Base-by-base conservation (phyloP, 2,797 vertebrate species). In the Lagodon rhomboides region DNA sequence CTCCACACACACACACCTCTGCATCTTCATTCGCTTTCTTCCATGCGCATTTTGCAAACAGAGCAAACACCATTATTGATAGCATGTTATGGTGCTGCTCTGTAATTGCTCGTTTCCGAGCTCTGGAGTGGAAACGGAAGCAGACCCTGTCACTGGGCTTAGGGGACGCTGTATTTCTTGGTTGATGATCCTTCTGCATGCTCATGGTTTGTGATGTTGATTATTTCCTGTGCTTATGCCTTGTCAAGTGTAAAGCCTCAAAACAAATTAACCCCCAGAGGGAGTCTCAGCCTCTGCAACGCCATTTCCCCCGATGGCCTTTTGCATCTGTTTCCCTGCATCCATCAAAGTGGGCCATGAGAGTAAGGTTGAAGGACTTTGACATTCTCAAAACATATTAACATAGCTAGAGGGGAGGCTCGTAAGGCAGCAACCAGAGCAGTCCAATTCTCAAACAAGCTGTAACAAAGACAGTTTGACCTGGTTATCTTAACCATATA, bases 181-280 rank as follows among this genome's bases (percentile, higher is more conserved):
- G 49, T 51, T 56, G 64, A 85, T 80, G 68, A 68, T 80, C 34
- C 56, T 59, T 72, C n/a, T 53, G 25, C 65, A n/a, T 79, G 69
- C 62, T 75, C 61, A 17, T 62, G 65, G 27, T 71, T 69, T 82
- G 44, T 75, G 49, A 61, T 79, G 77, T 46, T 75, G 61, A 77
- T 88, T 80, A 70, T 82, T 85, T 84, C 73, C 82, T 80, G 62
- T 49, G 38, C 46, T 62, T 46, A 62, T 75, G 79, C 55, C 53
- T 75, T 50, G 66, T 79, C 3, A 20, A 82, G 69, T 86, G 50
- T 74, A 71, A 87, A 83, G 64, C 70, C 60, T 83, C 30, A 17
- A 76, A 86, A 80, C 77, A 85, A 84, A 85, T 87, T 49, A 77
- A 59, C 76, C 69, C 72, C 74, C 70, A 59, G 22, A 77, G 73